phyloP scores from a whole-genome alignment of 2,888 invertebrate genomes.

The Dryobota labecula region DNA sequence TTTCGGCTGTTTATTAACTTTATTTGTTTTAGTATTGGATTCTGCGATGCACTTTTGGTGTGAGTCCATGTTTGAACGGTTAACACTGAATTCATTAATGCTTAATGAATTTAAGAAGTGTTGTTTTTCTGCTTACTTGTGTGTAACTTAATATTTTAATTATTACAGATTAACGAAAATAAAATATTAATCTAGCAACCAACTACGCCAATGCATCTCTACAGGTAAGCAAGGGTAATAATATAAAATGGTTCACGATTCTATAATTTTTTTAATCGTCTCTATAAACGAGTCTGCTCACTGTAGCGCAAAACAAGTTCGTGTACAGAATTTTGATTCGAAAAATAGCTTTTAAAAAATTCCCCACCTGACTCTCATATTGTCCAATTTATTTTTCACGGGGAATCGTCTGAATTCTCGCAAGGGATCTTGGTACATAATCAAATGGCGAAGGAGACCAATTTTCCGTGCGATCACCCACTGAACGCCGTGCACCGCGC shows the following conservation, averaged over 20 bases:
- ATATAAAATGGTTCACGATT: conserved; percentile 17
- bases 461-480: conserved; percentile 87
- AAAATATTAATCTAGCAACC: background rate
- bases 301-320: conserved; percentile 42
- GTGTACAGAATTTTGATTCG: conserved; percentile 52
- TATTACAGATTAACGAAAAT: background rate
- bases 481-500: conserved; percentile 74
- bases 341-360: conserved; percentile 59
- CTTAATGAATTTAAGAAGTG: background rate
- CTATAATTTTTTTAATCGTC: conserved; percentile 44
- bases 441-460: conserved; percentile 85
- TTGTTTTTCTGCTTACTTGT: background rate
- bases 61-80: conserved; percentile 12
- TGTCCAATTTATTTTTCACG: conserved; percentile 81
- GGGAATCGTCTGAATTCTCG: conserved; percentile 69
- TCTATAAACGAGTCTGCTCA: conserved; percentile 39
- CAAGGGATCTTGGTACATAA: conserved; percentile 87
- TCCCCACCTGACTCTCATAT: conserved; percentile 67
- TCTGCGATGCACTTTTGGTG: conserved; percentile 9
- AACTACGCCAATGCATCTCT: background rate
- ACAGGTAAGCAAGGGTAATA: background rate
- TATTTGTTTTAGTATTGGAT: conserved; percentile 31
- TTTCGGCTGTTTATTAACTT: conserved; percentile 38
- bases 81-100: conserved; percentile 5
- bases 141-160: background rate